Base-by-base conservation (phyloP, 2,888 invertebrate genomes). In the Cephus pulcher region DNA sequence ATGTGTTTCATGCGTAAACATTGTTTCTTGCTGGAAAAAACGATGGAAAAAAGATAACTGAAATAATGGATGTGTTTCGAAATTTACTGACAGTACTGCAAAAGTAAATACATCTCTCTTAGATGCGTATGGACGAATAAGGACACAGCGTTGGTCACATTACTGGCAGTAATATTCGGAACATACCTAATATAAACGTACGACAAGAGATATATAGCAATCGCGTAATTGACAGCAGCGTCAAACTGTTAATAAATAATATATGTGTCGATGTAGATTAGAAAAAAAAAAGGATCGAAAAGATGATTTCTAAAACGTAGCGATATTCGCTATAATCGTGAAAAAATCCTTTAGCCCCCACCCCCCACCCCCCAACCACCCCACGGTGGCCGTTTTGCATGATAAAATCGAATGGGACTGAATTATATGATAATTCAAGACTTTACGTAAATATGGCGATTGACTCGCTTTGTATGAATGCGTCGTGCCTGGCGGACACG, bases 181-280 rank as follows among this genome's bases (percentile, higher is more conserved):
- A 1, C 34, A 9, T 34, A 11, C 11, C 34, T 11, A 1, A 40
- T 40, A 30, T 70, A 56, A 23, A 23, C 9, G 3, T 23, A 81
- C 79, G 75, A 80, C 81, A 79, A 84, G 81, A 79, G 73, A 83
- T 80, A 77, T 68, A 76, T 81, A 82, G 76, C 75, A 80, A 80
- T 68, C 82, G 79, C 81, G 83, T 23, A 84, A 80, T 85, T 86
- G 84, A 85, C 56, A 23, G 23, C 9, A 56, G 23, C 56, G 56
- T 56, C 23, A 9, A 23, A 56, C 56, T 56, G 56, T 23, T 56
- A 56, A 56, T 9, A 56, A 23, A 56, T 56, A 56, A 81, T 86
- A 84, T 86, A 80, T 80, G 78, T 85, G 81, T 86, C 68, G 80
- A 84, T 34, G 74, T 74, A 74, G 74, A 74, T 74, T 74, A 74